These are phyloP conservation scores for Scaptomyza cyrtandrae DNA, from an alignment of 2,888 invertebrate species.

Conservation along the genomic window DNA sequence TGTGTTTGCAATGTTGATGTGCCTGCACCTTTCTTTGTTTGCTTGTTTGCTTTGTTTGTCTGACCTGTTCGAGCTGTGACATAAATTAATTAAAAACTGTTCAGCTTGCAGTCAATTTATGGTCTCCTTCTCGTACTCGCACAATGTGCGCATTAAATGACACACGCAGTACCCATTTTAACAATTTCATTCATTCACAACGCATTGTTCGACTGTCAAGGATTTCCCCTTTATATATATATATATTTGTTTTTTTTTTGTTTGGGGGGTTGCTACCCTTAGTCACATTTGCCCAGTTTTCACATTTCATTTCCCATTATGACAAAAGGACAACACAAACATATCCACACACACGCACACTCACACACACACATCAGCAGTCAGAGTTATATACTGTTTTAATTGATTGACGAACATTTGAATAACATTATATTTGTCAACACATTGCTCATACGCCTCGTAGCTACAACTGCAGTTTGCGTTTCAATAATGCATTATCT, in stretches of 20 bases:
- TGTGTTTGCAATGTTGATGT: constrained; percentile 35
- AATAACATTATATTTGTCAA: constrained; percentile 20
- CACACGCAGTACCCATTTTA: constrained; percentile 38
- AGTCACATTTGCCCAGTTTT: background rate
- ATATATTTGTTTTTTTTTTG: background rate
- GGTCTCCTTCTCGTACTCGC: background rate
- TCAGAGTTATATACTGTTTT: constrained; percentile 41
- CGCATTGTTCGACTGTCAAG: constrained; percentile 33
- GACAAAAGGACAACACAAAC: constrained; percentile 39
- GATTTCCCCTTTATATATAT: constrained; percentile 13
- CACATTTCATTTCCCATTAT: constrained; percentile 34
- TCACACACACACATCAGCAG: background rate
- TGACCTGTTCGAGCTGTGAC: constrained; percentile 29
- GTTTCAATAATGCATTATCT: constrained; percentile 50
- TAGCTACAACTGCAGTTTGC: constrained; percentile 23
- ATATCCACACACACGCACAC: constrained; percentile 4
- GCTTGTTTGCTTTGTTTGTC: constrained; percentile 1
- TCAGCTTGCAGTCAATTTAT: constrained; percentile 6
- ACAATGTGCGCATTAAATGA: constrained; percentile 51
- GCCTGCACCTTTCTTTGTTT: constrained; percentile 43
- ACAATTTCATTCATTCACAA: constrained; percentile 24
- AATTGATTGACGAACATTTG: constrained; percentile 58
- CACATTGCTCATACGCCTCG: constrained; percentile 37
- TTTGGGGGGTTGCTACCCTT: background rate
- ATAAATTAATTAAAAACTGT: constrained; percentile 58